Evolutionary conservation across 2,113 vertebrate genomes (phyloP), one percentile per base, ranked within the genome.

Genomic region (Theristicus caerulescens): DNA sequence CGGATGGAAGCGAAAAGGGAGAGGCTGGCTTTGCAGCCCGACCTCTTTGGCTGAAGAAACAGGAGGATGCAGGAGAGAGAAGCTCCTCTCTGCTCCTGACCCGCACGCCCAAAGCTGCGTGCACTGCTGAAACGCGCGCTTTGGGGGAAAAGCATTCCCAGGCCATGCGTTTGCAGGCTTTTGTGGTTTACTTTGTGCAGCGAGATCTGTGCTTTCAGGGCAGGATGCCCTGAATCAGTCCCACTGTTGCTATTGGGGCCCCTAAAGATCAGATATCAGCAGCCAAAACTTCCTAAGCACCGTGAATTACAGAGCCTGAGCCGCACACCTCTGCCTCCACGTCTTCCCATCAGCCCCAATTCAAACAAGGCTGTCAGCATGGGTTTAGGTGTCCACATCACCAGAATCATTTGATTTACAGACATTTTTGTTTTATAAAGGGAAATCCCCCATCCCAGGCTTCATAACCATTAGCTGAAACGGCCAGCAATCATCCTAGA

Each of bases 111-210:
- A 3, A 34, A 70, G 36, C 55, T 5, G 31, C 1, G 7, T 4
- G 42, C 31, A 0, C 2, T 0, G 46, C 32, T 1, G 0, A 29
- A 46, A 59, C 0, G 1, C 29, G 1, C 7, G 46, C 46, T 47
- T 47, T 19, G 46, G 42, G 5, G 20, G 32, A 10, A n/a, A 61
- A 62, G 14, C 4, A 0, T 13, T 19, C 46, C 36, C 82, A n/a
- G 74, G 59, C 65, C 16, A 0, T 0, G 2, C 1, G 0, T 5
- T 27, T 0, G 1, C 19, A 18, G 70, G 61, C 1, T 70, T 51
- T 47, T 24, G 85, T 11, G 65, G 42, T 19, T 52, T 38, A 17
- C 18, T 25, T 64, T 4, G 5, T 2, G 38, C 52, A 18, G n/a
- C 1, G 6, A 16, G 40, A 51, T 40, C 16, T 6, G 11, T 6